phyloP scores from a whole-genome alignment of 2,113 vertebrate genomes.

The Erythrolamprus reginae region DNA sequence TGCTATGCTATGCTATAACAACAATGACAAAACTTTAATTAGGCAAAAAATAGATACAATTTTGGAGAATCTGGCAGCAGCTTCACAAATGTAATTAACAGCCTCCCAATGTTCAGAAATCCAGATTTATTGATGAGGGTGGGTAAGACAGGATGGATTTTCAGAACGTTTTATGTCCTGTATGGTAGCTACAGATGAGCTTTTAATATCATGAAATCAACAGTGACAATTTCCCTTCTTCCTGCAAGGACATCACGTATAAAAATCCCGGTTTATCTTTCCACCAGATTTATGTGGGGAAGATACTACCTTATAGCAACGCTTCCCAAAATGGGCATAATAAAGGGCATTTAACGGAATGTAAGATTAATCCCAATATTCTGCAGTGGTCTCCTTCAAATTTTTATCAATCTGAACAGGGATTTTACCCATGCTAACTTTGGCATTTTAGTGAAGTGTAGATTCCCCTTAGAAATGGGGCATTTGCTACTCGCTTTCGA shows the following conservation, averaged over 20 bases:
- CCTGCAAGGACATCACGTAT: background rate
- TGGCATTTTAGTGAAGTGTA: background rate
- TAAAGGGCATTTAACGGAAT: background rate
- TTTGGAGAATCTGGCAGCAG: background rate
- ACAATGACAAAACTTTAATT: background rate
- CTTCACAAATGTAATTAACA: background rate
- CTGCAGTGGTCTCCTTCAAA: background rate
- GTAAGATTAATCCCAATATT: background rate
- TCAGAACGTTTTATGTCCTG: background rate
- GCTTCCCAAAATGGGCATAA: background rate
- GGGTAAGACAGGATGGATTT: background rate
- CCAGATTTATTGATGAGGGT: background rate
- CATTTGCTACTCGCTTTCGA: background rate
- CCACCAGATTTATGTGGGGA: background rate
- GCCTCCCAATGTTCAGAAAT: background rate
- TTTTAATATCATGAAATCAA: background rate
- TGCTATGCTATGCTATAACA: too few species aligned
- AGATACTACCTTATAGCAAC: background rate
- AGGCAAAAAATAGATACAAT: background rate
- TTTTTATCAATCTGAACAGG: background rate
- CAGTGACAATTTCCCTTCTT: background rate
- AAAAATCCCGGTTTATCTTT: background rate
- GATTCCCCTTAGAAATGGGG: background rate
- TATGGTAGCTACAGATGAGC: background rate
- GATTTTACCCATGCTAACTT: background rate